These are phyloP conservation scores for Mormyrops boulengeri DNA, from an alignment of 2,797 vertebrate genomes.

Conservation along the genomic window DNA sequence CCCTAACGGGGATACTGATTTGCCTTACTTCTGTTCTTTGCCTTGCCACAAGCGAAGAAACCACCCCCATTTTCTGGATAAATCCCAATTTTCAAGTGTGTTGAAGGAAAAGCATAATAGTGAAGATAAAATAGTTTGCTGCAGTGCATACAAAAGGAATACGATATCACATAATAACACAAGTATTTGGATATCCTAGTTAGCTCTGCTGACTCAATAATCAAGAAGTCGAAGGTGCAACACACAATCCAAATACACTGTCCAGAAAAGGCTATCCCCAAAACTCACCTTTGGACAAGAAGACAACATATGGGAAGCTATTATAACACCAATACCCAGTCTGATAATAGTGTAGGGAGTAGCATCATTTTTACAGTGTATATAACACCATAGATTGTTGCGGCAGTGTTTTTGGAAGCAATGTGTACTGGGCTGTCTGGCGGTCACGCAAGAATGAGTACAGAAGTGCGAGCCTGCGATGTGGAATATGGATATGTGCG, in stretches of 20 bases:
- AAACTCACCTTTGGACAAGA: not conserved
- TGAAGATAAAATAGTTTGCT: not conserved
- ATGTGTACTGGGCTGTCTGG: not conserved
- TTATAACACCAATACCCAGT: not conserved
- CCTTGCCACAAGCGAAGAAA: not conserved
- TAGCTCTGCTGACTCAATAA: not conserved
- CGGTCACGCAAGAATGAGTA: not conserved
- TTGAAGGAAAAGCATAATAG: not conserved
- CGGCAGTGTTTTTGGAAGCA: not conserved
- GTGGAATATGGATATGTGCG: not conserved
- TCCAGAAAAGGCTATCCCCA: not conserved
- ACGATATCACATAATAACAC: not conserved
- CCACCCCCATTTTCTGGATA: not conserved
- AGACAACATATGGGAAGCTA: not conserved
- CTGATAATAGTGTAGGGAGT: not conserved
- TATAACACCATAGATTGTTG: not conserved
- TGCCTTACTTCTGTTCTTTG: not conserved
- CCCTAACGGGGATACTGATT: not conserved
- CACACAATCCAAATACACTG: not conserved
- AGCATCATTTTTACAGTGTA: not conserved
- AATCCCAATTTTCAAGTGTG: not conserved
- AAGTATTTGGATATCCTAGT: not conserved
- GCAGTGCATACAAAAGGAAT: not conserved
- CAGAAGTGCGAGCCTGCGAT: not conserved
- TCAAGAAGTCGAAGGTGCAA: not conserved